phyloP scores from a whole-genome alignment of 2,888 invertebrate species.

The Drosophila subquinaria region DNA sequence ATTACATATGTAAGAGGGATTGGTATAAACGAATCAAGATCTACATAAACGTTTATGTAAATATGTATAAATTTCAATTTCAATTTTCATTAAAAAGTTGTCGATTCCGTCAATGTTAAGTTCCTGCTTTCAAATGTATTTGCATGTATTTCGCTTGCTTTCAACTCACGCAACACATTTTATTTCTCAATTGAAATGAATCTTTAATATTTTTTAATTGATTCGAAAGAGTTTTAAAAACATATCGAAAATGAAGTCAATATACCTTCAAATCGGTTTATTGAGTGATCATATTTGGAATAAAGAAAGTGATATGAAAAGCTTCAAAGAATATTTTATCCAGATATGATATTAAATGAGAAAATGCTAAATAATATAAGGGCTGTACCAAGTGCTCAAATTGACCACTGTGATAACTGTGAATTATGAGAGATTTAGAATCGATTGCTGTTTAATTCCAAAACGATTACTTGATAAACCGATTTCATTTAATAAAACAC shows the following conservation, averaged over 20 bases:
- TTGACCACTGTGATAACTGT: conserved; percentile 49
- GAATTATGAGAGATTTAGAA: conserved; percentile 20
- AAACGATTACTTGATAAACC: conserved; percentile 21
- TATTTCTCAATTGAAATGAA: not conserved
- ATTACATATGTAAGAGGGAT: conserved; percentile 19
- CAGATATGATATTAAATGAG: not conserved
- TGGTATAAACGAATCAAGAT: conserved; percentile 3
- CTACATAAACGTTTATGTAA: conserved; percentile 11
- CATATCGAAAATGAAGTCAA: conserved; percentile 23
- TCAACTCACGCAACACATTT: conserved; percentile 5
- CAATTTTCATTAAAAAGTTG: conserved; percentile 2
- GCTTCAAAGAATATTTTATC: conserved; percentile 29
- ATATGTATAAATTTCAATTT: conserved; percentile 24
- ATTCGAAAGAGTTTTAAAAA: not conserved
- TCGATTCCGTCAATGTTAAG: conserved; percentile 11
- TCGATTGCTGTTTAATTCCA: conserved; percentile 16
- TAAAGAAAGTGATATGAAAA: conserved; percentile 32
- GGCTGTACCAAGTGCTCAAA: conserved; percentile 46
- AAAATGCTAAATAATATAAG: conserved; percentile 6
- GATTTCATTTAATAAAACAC: not conserved
- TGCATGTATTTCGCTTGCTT: conserved; percentile 47
- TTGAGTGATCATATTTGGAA: conserved; percentile 11
- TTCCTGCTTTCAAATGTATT: conserved; percentile 13
- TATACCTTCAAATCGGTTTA: conserved; percentile 18
- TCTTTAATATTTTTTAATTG: conserved; percentile 6